A percentile compares a stretch with the other conserved stretches of the same genome.
Conservation (phyloP, 2,888 invertebrate species). For the Ectemnius continuus region DNA sequence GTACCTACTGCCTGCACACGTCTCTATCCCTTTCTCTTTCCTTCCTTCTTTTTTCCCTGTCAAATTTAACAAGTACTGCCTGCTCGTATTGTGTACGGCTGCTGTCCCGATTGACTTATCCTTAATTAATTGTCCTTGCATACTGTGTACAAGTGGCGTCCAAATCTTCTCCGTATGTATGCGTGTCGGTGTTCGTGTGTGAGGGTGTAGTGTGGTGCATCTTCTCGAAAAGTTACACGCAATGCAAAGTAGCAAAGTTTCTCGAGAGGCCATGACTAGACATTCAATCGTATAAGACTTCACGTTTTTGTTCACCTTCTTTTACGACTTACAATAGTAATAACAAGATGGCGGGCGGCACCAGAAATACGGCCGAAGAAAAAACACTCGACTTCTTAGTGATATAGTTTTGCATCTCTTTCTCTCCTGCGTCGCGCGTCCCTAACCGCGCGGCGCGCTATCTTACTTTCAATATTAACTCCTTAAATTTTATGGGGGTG, state of each 20-base stretch:
- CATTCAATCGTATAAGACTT: conserved; percentile 73
- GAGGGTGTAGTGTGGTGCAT: conserved; percentile 31
- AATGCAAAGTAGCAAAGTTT: conserved; percentile 71
- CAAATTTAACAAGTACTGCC: conserved; percentile 6
- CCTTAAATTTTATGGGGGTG: conserved; percentile 34
- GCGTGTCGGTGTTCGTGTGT: conserved; percentile 8
- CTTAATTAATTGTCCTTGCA: too few species aligned
- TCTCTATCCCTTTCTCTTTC: conserved; percentile 28
- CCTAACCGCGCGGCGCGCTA: conserved; percentile 34
- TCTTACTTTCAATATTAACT: conserved; percentile 69
- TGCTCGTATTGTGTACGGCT: conserved; percentile 22
- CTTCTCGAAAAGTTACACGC: conserved; percentile 37
- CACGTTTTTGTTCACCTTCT: conserved; percentile 28
- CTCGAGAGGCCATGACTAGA: conserved; percentile 78
- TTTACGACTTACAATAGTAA: conserved; percentile 72
- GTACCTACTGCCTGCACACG: conserved; percentile 37
- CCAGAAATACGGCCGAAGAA: conserved; percentile 74
- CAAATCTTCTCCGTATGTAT: conserved; percentile 20
- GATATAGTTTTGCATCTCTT: conserved; percentile 41
- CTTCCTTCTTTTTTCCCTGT: conserved; percentile 21
- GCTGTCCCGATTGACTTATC: too few species aligned
- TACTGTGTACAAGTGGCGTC: conserved; percentile 13
- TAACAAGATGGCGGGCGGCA: conserved; percentile 77
- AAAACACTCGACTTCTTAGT: conserved; percentile 69
- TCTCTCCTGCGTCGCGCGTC: neutral